A percentile compares a stretch with the other conserved stretches of the same genome.
These are phyloP conservation scores for Phylloscopus trochilus DNA, from an alignment of 2,113 vertebrate species.

Conservation along the genomic window DNA sequence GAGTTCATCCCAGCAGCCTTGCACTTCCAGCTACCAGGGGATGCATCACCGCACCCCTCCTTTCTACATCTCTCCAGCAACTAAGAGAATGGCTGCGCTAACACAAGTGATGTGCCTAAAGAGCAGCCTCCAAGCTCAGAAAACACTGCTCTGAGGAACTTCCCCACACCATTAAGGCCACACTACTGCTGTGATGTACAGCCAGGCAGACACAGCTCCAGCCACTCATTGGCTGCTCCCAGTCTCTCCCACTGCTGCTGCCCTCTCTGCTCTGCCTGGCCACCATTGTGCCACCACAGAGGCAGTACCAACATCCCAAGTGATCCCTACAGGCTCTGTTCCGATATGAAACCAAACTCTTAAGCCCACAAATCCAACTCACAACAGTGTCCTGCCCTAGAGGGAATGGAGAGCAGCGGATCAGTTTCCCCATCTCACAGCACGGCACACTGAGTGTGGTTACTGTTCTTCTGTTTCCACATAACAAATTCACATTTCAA, in stretches of 20 bases:
- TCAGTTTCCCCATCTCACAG: neutral
- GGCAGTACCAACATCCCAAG: neutral
- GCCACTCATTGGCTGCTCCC: neutral
- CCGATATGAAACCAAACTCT: neutral
- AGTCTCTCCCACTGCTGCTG: neutral
- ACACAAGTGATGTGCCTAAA: neutral
- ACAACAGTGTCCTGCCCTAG: neutral
- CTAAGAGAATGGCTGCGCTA: neutral
- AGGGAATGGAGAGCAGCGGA: neutral
- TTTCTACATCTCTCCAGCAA: neutral
- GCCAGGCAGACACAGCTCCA: neutral
- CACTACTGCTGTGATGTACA: neutral
- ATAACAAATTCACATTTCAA: neutral
- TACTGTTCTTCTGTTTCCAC: neutral
- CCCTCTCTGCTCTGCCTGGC: neutral
- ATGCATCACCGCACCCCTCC: neutral
- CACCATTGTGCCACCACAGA: fast-evolving
- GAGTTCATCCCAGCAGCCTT: neutral
- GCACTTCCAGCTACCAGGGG: neutral
- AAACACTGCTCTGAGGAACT: neutral
- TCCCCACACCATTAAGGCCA: neutral
- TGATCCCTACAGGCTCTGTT: neutral
- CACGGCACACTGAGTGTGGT: fast-evolving
- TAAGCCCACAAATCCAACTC: neutral
- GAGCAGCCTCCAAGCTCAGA: neutral